A percentile compares a stretch with the other conserved stretches of the same genome.
Conservation (phyloP, 1,140 invertebrate genomes). For the Platorchestia sp. region DNA sequence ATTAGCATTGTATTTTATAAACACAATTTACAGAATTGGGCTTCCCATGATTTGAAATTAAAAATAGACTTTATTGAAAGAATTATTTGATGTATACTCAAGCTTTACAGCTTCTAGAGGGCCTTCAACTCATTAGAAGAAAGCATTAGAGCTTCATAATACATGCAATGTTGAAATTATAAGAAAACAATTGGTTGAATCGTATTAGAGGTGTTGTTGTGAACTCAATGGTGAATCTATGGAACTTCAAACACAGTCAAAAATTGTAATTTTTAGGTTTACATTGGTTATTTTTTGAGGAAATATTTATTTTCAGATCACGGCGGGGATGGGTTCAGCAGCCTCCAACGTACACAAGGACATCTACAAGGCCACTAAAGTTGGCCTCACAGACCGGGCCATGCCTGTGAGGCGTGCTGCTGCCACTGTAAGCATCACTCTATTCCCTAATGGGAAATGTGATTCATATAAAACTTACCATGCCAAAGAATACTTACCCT, state of each 20-base stretch:
- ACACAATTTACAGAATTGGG: too few relatives aligned
- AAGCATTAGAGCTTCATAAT: too few relatives aligned
- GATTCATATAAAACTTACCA: too few relatives aligned
- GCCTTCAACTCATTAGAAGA: too few relatives aligned
- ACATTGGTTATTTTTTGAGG: neutral
- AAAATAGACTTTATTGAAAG: too few relatives aligned
- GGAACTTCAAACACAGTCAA: neutral
- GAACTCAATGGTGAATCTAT: neutral
- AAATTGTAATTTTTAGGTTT: neutral
- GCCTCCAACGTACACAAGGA: constrained; percentile 91
- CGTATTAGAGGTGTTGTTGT: neutral
- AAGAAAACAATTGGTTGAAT: neutral
- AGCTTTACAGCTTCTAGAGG: too few relatives aligned
- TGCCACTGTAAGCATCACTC: constrained; percentile 81
- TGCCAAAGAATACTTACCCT: too few relatives aligned
- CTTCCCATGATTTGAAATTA: too few relatives aligned
- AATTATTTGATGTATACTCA: too few relatives aligned
- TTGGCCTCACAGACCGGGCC: constrained; percentile 88
- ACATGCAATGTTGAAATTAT: too few relatives aligned
- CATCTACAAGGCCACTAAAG: constrained; percentile 89
- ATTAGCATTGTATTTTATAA: too few relatives aligned
- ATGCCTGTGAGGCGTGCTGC: constrained; percentile 92
- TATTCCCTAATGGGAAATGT: too few relatives aligned
- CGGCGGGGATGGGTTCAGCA: constrained; percentile 87
- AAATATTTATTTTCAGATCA: constrained; percentile 42